Base-by-base conservation (phyloP, 1,140 invertebrate species). In the Drosophila tani region DNA sequence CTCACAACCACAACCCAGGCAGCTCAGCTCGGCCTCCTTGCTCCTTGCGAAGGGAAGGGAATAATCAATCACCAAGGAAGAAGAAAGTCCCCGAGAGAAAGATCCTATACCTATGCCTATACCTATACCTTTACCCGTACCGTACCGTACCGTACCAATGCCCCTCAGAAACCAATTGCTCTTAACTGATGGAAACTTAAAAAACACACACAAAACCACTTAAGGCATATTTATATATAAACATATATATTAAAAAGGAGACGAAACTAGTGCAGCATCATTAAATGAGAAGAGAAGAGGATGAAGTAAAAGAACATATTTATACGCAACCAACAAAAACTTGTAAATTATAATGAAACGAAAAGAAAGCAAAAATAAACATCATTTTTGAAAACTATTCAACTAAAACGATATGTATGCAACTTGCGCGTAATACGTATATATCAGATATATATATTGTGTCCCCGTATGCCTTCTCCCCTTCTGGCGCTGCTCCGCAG, bases 311-410 rank as follows among this genome's bases (percentile, higher is more conserved):
- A 77, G 56, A 59, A 68, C 58, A 87, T 82, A 86, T 82, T 82
- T 86, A 86, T 87, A 81, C 71, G 83, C 69, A 79, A 69, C 64
- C 74, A 86, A 79, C 60, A 66, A 90, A 73, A 84, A 87, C 78
- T 87, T 87, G 84, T 88, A 87, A 79, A 88, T 87, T 88, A 82
- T 69, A 81, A 74, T 77, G 77, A 46, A 68, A 75, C 53, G 56
- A 73, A 88, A 88, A 63, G 69, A 79, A 81, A 75, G 47, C 64
- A 43, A 79, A 70, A 79, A 79, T 69, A 79, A 79, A 86, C 69
- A 63, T 77, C 73, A 85, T 85, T 77, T 75, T 67, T 75, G 50
- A 79, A 84, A 76, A 64, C 66, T 73, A 85, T 81, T 65, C 43
- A 75, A 68, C 50, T 49, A 58, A 65, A 58, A 65, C 53, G 38